Conservation (phyloP, 1,140 invertebrate species). For the Ceratina japonica region DNA sequence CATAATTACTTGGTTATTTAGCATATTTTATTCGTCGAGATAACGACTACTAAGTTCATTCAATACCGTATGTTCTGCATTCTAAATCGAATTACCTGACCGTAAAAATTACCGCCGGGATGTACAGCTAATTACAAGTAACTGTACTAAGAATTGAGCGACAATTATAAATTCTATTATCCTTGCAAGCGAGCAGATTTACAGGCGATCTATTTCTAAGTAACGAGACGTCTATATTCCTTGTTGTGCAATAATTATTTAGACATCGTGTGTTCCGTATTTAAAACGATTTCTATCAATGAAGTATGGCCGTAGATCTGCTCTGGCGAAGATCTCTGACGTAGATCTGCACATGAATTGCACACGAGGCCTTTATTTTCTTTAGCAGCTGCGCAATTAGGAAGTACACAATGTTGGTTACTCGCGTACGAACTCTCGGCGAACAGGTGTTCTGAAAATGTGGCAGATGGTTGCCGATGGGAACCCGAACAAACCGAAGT, state of each 20-base stretch:
- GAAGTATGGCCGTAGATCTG: background rate
- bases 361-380: background rate
- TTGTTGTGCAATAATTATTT: no score
- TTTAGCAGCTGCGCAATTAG: background rate
- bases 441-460: slow-evolving; percentile 63
- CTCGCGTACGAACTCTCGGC: slow-evolving; percentile 48
- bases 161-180: slow-evolving; percentile 8
- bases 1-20: no score
- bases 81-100: slow-evolving; percentile 34
- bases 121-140: slow-evolving; percentile 46
- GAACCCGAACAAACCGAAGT: slow-evolving; percentile 49
- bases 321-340: no score
- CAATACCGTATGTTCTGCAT: slow-evolving; percentile 35
- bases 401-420: slow-evolving; percentile 19
- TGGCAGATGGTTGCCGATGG: slow-evolving; percentile 63
- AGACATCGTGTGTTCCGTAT: no score
- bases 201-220: background rate
- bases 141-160: slow-evolving; percentile 50
- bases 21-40: background rate
- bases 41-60: slow-evolving; percentile 29
- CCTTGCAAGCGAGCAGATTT: no score
- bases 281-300: background rate
- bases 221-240: background rate
- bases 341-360: no score
- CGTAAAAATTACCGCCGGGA: slow-evolving; percentile 45